A percentile compares a stretch with the other conserved stretches of the same genome.
phyloP scores from a whole-genome alignment of 2,888 invertebrate genomes.

The Drosophila trichaetosa region DNA sequence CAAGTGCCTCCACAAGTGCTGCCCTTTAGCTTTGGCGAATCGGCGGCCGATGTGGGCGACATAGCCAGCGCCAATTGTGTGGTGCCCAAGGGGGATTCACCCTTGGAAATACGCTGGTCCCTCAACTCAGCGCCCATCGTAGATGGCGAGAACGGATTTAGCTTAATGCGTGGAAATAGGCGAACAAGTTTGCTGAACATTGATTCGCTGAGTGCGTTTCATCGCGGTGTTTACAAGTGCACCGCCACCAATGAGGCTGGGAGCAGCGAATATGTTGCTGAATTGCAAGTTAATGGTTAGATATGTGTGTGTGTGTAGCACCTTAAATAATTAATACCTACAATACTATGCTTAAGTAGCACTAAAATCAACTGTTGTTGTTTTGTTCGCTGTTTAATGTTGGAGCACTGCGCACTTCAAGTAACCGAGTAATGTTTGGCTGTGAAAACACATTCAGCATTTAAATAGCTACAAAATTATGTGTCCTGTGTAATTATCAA shows the following conservation, averaged over 20 bases:
- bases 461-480: constrained; percentile 13
- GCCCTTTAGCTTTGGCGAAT: constrained; percentile 85
- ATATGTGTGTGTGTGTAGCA: constrained; percentile 39
- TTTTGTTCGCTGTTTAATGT: constrained; percentile 40
- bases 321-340: constrained; percentile 32
- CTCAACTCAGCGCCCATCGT: constrained; percentile 86
- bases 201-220: constrained; percentile 88
- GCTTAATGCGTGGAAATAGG: constrained; percentile 81
- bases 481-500: constrained; percentile 14
- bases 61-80: constrained; percentile 90
- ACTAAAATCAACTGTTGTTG: constrained; percentile 39
- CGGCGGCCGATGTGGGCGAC: constrained; percentile 88
- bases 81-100: constrained; percentile 91
- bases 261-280: constrained; percentile 88
- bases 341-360: constrained; percentile 44
- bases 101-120: constrained; percentile 90
- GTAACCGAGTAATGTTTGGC: constrained; percentile 6
- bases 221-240: constrained; percentile 92
- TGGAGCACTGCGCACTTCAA: constrained; percentile 57
- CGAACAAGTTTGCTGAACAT: constrained; percentile 86
- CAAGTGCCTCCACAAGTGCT: constrained; percentile 85
- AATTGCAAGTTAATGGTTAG: constrained; percentile 87
- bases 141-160: constrained; percentile 84
- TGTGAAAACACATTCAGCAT: constrained; percentile 3
- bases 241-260: constrained; percentile 90